phyloP scores from a whole-genome alignment of 2,888 invertebrate genomes.

The Nebria brevicollis region DNA sequence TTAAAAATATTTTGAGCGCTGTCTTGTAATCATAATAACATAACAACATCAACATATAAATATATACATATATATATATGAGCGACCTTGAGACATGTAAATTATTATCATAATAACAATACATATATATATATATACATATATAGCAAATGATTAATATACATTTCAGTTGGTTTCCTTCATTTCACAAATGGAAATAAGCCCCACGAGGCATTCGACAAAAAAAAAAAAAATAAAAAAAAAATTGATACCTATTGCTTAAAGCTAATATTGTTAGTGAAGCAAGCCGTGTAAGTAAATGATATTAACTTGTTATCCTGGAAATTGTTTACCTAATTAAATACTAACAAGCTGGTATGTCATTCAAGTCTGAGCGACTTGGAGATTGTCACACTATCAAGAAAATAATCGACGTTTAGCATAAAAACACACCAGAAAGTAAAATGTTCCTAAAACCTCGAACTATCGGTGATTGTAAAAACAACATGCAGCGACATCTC shows the following conservation, averaged over 20 bases:
- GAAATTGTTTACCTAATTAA: too few relatives aligned
- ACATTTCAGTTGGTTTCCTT: too few relatives aligned
- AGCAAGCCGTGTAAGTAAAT: too few relatives aligned
- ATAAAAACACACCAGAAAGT: neutral
- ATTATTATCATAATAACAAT: neutral
- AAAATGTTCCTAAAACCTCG: neutral
- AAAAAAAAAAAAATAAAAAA: too few relatives aligned
- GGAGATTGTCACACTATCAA: neutral
- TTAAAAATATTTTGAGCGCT: constrained; percentile 3
- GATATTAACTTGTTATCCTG: too few relatives aligned
- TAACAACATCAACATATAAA: neutral
- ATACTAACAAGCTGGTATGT: neutral
- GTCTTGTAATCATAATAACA: neutral
- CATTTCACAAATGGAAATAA: too few relatives aligned
- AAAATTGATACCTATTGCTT: too few relatives aligned
- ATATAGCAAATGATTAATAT: too few relatives aligned
- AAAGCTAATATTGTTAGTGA: too few relatives aligned
- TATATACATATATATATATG: too few relatives aligned
- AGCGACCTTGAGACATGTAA: neutral
- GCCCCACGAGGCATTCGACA: too few relatives aligned
- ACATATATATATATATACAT: neutral
- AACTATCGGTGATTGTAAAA: neutral
- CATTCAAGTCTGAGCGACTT: neutral
- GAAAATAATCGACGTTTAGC: neutral
- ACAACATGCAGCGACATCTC: neutral